These are phyloP conservation scores for Moxostoma hubbsi DNA, from an alignment of 2,797 vertebrate species.

Conservation along the genomic window DNA sequence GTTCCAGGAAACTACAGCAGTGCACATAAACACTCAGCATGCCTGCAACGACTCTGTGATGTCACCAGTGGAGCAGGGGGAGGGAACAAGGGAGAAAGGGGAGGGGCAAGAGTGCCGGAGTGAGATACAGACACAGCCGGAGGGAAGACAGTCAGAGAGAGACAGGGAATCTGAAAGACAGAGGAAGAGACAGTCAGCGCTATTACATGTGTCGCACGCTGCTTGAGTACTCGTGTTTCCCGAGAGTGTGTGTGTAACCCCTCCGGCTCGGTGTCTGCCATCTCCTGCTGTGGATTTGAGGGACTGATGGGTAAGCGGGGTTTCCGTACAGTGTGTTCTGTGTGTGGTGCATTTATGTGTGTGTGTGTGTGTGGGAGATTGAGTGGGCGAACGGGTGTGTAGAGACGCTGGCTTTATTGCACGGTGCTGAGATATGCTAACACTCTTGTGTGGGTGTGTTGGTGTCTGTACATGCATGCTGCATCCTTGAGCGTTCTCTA, in stretches of 20 bases:
- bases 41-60: slow-evolving; percentile 82
- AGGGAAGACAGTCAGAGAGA: slow-evolving; percentile 68
- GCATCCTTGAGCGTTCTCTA: slow-evolving; percentile 49
- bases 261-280: slow-evolving; percentile 7
- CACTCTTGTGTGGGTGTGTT: background rate
- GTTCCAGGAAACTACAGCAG: slow-evolving; percentile 64
- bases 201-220: slow-evolving; percentile 38
- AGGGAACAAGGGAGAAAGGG: slow-evolving; percentile 30
- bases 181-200: slow-evolving; percentile 34
- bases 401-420: background rate
- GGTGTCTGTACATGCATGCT: slow-evolving; percentile 25
- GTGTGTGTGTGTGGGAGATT: background rate
- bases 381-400: background rate
- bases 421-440: background rate
- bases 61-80: slow-evolving; percentile 68
- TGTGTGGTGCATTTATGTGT: too few relatives aligned
- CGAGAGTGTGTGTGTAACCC: slow-evolving; percentile 4
- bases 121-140: slow-evolving; percentile 71
- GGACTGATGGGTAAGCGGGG: slow-evolving; percentile 77
- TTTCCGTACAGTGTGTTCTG: slow-evolving; percentile 21
- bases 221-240: slow-evolving; percentile 19
- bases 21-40: slow-evolving; percentile 75
- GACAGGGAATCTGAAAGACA: slow-evolving; percentile 56
- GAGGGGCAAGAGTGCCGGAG: slow-evolving; percentile 63
- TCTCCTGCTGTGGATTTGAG: slow-evolving; percentile 54